These are phyloP conservation scores for Ceryle rudis DNA, from an alignment of 2,797 vertebrate species.

Conservation along the genomic window DNA sequence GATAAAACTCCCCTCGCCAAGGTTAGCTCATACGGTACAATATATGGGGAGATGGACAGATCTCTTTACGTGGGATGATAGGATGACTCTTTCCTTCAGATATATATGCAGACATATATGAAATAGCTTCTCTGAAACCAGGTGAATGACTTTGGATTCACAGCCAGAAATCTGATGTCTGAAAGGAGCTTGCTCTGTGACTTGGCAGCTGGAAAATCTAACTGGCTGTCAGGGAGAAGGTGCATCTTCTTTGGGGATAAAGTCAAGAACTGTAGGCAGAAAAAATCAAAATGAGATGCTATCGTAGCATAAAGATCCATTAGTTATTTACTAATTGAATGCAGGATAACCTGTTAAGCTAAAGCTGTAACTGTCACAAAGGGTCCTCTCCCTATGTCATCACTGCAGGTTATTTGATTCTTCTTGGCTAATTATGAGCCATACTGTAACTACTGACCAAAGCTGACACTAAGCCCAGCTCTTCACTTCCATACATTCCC, in stretches of 20 bases:
- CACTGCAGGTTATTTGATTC: slow-evolving; percentile 40
- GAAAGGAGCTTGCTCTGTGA: slow-evolving; percentile 2
- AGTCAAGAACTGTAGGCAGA: slow-evolving; percentile 3
- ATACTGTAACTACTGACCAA: not conserved
- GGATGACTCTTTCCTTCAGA: not conserved
- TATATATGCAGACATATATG: not conserved
- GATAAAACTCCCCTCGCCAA: slow-evolving; percentile 11
- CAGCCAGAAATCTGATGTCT: not conserved
- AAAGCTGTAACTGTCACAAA: slow-evolving; percentile 17
- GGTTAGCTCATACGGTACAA: not conserved
- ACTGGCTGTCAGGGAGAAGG: slow-evolving; percentile 31
- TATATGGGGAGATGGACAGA: not conserved
- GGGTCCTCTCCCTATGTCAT: not conserved
- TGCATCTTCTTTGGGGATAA: slow-evolving; percentile 5
- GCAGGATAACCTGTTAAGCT: not conserved
- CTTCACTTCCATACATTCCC: not conserved
- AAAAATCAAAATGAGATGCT: slow-evolving; percentile 2
- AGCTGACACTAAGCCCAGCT: not conserved
- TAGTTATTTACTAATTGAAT: slow-evolving; percentile 30
- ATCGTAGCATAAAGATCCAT: not conserved
- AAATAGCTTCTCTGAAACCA: slow-evolving; percentile 19
- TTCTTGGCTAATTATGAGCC: slow-evolving; percentile 14
- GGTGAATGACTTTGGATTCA: not conserved
- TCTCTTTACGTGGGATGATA: not conserved
- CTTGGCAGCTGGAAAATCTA: slow-evolving; percentile 51